Conservation (phyloP, 2,888 invertebrate species). For the Carabus problematicus region DNA sequence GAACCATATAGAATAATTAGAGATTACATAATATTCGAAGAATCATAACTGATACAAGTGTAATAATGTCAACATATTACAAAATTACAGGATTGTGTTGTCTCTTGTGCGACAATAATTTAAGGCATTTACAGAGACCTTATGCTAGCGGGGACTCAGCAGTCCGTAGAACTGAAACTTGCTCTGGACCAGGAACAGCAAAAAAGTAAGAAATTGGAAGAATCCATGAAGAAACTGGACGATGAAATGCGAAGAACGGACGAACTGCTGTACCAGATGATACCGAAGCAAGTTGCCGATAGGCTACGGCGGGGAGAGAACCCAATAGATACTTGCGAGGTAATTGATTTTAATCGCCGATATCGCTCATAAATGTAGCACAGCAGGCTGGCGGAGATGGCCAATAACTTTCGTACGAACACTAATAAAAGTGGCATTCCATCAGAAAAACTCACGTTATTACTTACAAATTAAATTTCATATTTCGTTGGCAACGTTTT, state of each 20-base stretch:
- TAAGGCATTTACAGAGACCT: slow-evolving; percentile 70
- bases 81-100: too few relatives aligned
- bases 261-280: slow-evolving; percentile 97
- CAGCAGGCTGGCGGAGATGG: too few relatives aligned
- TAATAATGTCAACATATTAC: neutral
- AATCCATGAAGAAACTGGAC: slow-evolving; percentile 94
- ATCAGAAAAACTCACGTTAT: too few relatives aligned
- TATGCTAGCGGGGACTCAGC: slow-evolving; percentile 96
- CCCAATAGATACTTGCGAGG: slow-evolving; percentile 96
- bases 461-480: too few relatives aligned
- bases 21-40: neutral
- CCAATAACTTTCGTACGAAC: too few relatives aligned
- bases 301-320: slow-evolving; percentile 91
- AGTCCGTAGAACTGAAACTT: slow-evolving; percentile 94
- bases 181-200: slow-evolving; percentile 96
- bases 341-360: slow-evolving; percentile 55
- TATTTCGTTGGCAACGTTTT: too few relatives aligned
- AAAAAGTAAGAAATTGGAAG: slow-evolving; percentile 94
- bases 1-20: too few relatives aligned
- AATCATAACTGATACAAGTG: neutral
- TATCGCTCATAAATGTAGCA: too few relatives aligned
- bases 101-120: too few relatives aligned
- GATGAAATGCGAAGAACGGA: slow-evolving; percentile 96
- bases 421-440: too few relatives aligned
- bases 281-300: slow-evolving; percentile 97